These are phyloP conservation scores for Neoascia interrupta DNA, from an alignment of 2,888 invertebrate genomes.

Conservation along the genomic window DNA sequence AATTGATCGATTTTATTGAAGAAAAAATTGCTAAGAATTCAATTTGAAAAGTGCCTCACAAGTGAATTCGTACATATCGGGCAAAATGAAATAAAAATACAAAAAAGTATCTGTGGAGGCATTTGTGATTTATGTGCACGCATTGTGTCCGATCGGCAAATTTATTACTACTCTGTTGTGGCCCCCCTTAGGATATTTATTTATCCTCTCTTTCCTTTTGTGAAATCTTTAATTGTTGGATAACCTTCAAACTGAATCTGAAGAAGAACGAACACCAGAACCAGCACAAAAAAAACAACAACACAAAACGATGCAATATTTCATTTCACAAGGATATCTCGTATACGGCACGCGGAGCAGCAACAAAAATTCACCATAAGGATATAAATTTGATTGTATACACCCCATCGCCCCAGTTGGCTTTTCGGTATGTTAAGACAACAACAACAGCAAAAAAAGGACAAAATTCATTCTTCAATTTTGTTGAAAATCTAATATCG, in stretches of 20 bases:
- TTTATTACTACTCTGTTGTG: constrained; percentile 53
- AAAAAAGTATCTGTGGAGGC: constrained; percentile 25
- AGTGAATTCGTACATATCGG: constrained; percentile 22
- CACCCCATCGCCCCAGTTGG: constrained; percentile 8
- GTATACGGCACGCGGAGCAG: constrained; percentile 25
- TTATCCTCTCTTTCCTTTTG: constrained; percentile 11
- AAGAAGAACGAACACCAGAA: background rate
- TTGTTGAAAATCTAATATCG: constrained; percentile 58
- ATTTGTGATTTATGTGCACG: constrained; percentile 64
- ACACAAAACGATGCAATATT: constrained; percentile 59
- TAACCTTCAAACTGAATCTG: constrained; percentile 39
- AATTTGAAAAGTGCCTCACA: constrained; percentile 15
- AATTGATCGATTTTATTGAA: constrained; percentile 30
- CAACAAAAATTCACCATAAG: constrained; percentile 58
- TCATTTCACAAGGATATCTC: constrained; percentile 64
- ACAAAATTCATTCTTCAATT: constrained; percentile 52
- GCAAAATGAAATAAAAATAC: constrained; percentile 9
- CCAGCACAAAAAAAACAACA: constrained; percentile 7
- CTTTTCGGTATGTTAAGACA: constrained; percentile 39
- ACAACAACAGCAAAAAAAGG: constrained; percentile 28
- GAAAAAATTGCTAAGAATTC: constrained; percentile 37
- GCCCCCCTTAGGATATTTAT: constrained; percentile 50
- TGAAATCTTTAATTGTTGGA: constrained; percentile 60
- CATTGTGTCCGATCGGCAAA: constrained; percentile 61
- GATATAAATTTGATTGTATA: constrained; percentile 56